Base-by-base conservation (phyloP, 2,888 invertebrate species). In the Macrophya alboannulata region DNA sequence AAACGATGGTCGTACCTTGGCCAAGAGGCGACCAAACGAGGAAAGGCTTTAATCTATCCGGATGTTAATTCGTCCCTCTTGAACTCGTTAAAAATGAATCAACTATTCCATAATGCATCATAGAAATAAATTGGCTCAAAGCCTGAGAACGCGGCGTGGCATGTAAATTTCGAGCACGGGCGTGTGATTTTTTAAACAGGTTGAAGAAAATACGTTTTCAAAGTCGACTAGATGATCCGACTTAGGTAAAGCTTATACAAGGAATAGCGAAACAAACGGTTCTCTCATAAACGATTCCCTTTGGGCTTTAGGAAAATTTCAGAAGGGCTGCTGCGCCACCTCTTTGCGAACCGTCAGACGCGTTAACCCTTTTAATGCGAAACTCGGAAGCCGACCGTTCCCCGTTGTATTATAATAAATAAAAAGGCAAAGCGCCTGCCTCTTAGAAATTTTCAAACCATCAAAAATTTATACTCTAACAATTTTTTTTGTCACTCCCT, bases 201-300 rank as follows among this genome's bases (percentile, higher is more conserved):
- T 62, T 59, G 59, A 81, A 81, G 81, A 81, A 81, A 81, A 81
- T 43, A 62, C 62, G 62, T 40, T 62, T 37, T 25, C 31, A 77
- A 48, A 51, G 77, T 77, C 77, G 77, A 77, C 81, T 81, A 83
- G 83, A 51, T 48, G 65, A 65, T 83, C 83, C 68, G 83, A 62
- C 21, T 83, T 48, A 59, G 25, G 65, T n/a, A 71, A 51, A 81
- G 84, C 87, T 86, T 85, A 87, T 86, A 87, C 86, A 87, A 87
- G 87, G 89, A 88, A 89, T 88, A 88, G 87, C 86, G 86, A 86
- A 88, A 87, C 88, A 88, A 88, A 88, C 88, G 89, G 85, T 86
- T 82, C 77, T 62, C 51, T 76, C 83, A 71, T 68, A 65, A 83
- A 71, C 45, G 40, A 83, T 83, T 83, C 83, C 37, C 83, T 83